A percentile compares a stretch with the other conserved stretches of the same genome.
Evolutionary conservation across 2,888 invertebrate genomes (phyloP).

Genomic region (Siphlonurus alternatus): DNA sequence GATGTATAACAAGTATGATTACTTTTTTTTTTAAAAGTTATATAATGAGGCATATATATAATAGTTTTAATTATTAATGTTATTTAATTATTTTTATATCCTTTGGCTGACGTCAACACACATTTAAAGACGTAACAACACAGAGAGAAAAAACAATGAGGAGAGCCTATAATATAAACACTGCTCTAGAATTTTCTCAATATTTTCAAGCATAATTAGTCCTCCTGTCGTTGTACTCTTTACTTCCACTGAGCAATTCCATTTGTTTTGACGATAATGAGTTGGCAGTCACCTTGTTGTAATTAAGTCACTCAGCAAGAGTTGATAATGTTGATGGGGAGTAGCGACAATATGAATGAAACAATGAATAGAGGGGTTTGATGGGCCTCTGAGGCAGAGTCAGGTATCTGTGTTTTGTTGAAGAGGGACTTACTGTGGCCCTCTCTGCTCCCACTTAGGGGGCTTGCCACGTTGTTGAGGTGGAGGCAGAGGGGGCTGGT

Average conservation of each 20-base stretch:
- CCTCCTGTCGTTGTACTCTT: neutral
- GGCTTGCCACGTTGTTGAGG: neutral
- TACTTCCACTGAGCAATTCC: neutral
- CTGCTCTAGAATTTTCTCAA: neutral
- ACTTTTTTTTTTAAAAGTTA: neutral
- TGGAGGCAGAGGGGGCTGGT: constrained; percentile 3
- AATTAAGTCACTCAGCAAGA: no score
- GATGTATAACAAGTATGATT: neutral
- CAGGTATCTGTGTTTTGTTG: no score
- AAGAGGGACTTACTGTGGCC: no score
- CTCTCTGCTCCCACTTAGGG: neutral
- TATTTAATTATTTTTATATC: constrained; percentile 1
- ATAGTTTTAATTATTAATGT: neutral
- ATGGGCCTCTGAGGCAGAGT: neutral
- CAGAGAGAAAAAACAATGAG: neutral
- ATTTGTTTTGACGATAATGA: no score
- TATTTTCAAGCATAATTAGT: neutral
- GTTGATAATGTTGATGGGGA: no score
- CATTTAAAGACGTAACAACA: neutral
- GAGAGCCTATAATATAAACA: neutral
- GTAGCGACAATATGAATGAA: no score
- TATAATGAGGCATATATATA: neutral
- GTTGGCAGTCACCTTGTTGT: constrained; percentile 1
- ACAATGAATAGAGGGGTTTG: no score
- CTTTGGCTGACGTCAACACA: neutral